Percentiles rank a stretch among this genome's conserved stretches.
These are phyloP conservation scores for Lithobates pipiens DNA, from an alignment of 2,797 vertebrate species.

Conservation along the genomic window DNA sequence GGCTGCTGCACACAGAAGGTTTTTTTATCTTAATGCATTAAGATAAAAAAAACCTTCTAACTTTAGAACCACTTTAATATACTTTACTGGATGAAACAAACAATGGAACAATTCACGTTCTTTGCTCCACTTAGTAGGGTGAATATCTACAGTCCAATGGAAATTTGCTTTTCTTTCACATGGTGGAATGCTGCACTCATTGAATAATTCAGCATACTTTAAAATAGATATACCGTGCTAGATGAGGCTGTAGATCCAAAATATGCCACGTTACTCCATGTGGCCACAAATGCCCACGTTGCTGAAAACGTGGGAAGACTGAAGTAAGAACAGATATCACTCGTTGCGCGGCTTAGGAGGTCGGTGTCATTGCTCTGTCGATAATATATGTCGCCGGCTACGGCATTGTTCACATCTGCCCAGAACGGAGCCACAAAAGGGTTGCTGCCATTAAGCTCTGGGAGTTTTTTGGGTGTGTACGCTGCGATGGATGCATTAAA, in stretches of 20 bases:
- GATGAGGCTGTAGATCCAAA: not conserved
- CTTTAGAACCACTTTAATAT: too few species aligned
- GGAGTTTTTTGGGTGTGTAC: constrained; percentile 14
- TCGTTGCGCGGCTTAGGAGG: constrained; percentile 5
- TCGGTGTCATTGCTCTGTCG: not conserved
- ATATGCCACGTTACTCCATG: constrained; percentile 4
- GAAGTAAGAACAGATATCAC: constrained; percentile 34
- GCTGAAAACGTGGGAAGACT: not conserved
- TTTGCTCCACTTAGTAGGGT: too few species aligned
- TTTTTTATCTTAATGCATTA: too few species aligned
- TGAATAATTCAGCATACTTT: too few species aligned
- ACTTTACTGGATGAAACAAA: too few species aligned
- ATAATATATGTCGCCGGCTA: constrained; percentile 42
- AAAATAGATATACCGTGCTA: not conserved
- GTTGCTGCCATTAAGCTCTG: not conserved
- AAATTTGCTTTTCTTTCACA: too few species aligned
- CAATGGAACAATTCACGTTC: too few species aligned
- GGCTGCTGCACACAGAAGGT: too few species aligned
- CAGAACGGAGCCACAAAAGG: constrained; percentile 54
- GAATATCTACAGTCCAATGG: too few species aligned
- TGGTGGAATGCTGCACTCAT: too few species aligned
- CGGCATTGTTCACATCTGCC: constrained; percentile 7
- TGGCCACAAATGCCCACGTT: constrained; percentile 26
- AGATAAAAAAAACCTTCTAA: too few species aligned
- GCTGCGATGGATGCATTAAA: not conserved